Percentiles rank a stretch among this genome's conserved stretches.
These are phyloP conservation scores for Dryobotodes eremita DNA, from an alignment of 2,888 invertebrate species.

Conservation along the genomic window DNA sequence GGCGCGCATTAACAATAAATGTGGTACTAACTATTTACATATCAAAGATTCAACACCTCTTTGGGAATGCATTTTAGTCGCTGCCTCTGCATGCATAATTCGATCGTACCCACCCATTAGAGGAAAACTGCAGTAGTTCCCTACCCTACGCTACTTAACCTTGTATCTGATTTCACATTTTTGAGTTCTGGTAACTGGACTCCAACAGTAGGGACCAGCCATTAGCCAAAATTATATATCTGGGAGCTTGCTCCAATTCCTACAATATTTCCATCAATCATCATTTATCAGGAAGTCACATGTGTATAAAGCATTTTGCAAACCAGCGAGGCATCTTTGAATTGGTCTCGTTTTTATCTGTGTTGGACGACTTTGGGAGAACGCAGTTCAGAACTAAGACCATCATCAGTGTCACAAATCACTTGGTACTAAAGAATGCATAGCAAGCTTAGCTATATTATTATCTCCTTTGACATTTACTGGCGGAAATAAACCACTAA, in stretches of 20 bases:
- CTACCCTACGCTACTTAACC: neutral
- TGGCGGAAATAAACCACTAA: slow-evolving; percentile 14
- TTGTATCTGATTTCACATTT: slow-evolving; percentile 9
- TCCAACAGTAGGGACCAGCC: neutral
- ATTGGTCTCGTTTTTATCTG: neutral
- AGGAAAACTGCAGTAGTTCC: neutral
- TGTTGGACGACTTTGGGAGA: neutral
- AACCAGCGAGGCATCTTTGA: neutral
- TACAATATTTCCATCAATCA: neutral
- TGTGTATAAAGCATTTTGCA: neutral
- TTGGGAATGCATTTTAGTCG: slow-evolving; percentile 9
- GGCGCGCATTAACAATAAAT: slow-evolving; percentile 34
- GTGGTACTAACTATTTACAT: slow-evolving; percentile 21
- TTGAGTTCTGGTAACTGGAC: neutral
- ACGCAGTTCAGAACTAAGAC: neutral
- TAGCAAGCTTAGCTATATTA: neutral
- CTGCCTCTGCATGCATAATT: slow-evolving; percentile 9
- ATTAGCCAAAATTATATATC: neutral
- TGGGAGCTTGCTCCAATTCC: neutral
- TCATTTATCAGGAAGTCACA: neutral
- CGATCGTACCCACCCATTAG: neutral
- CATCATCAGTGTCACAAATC: neutral
- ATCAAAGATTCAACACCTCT: slow-evolving; percentile 19
- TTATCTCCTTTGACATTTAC: slow-evolving; percentile 22
- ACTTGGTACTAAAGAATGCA: slow-evolving; percentile 2